phyloP scores from a whole-genome alignment of 2,113 vertebrate genomes.

The Dipodomys ordii region DNA sequence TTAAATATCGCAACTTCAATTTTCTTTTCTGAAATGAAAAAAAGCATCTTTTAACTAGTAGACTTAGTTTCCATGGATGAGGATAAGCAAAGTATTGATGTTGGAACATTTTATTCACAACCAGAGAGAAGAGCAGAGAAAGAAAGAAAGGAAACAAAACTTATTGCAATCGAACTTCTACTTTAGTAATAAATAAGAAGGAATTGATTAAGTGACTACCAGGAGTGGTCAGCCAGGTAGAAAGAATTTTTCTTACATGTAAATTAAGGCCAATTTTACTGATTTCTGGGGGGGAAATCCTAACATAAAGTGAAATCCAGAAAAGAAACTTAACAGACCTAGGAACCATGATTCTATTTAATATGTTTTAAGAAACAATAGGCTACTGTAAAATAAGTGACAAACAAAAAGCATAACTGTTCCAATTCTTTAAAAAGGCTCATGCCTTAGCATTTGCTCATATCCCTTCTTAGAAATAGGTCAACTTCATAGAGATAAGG shows the following conservation, averaged over 20 bases:
- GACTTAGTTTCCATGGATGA: slow-evolving; percentile 27
- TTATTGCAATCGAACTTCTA: neutral
- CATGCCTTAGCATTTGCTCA: slow-evolving; percentile 72
- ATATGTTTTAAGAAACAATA: neutral
- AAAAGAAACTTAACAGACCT: neutral
- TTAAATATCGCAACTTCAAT: neutral
- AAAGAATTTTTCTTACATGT: neutral
- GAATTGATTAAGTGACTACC: neutral
- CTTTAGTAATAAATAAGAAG: neutral
- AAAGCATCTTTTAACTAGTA: neutral
- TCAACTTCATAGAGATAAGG: slow-evolving; percentile 72
- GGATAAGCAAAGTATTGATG: neutral
- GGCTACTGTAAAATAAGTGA: slow-evolving; percentile 40
- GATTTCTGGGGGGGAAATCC: neutral
- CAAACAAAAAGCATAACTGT: slow-evolving; percentile 31
- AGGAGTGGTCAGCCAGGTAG: neutral
- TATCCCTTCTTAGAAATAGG: slow-evolving; percentile 74
- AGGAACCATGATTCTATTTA: slow-evolving; percentile 14
- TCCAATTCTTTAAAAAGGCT: slow-evolving; percentile 69
- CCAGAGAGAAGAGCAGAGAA: neutral
- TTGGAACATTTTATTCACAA: slow-evolving; percentile 7
- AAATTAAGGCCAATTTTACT: neutral
- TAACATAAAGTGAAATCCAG: neutral
- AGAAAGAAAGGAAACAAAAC: neutral
- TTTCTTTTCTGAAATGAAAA: slow-evolving; percentile 21